These are phyloP conservation scores for Tridacna gigas DNA, from an alignment of 2,888 invertebrate genomes.

Conservation along the genomic window DNA sequence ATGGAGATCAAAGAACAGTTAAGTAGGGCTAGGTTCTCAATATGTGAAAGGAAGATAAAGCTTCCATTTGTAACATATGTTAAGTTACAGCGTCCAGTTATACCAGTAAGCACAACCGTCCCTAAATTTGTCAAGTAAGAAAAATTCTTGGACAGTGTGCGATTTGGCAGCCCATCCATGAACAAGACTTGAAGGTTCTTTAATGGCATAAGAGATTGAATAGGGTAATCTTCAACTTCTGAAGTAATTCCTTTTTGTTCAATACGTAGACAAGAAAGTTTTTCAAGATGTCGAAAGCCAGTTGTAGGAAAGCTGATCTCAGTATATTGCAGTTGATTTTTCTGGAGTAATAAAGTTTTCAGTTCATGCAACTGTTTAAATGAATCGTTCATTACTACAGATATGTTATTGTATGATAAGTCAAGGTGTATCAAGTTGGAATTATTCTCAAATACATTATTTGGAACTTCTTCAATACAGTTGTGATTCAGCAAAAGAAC, in stretches of 20 bases:
- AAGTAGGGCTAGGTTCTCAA: not conserved
- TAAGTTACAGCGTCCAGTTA: conserved; percentile 1
- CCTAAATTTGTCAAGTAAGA: not conserved
- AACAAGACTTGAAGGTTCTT: not conserved
- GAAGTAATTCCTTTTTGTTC: not conserved
- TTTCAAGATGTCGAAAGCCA: not conserved
- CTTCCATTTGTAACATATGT: not conserved
- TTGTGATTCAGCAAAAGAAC: not conserved
- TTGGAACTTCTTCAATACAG: not conserved
- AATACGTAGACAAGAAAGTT: not conserved
- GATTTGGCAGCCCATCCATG: conserved; percentile 6
- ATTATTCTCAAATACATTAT: not conserved
- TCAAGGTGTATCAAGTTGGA: not conserved
- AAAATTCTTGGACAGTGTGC: not conserved
- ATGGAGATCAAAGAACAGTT: not conserved
- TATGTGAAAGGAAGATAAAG: not conserved
- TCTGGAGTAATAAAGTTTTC: not conserved
- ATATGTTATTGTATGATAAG: not conserved
- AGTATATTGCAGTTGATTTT: not conserved
- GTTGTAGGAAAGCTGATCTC: not conserved
- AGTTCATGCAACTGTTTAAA: not conserved
- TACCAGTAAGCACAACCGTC: not conserved
- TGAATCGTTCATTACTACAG: not conserved
- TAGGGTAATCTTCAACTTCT: not conserved
- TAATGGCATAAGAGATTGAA: not conserved